Evolutionary conservation across 92 coral and sea anemone species (phyloP).

Genomic region (Parazoanthus swiftii): DNA sequence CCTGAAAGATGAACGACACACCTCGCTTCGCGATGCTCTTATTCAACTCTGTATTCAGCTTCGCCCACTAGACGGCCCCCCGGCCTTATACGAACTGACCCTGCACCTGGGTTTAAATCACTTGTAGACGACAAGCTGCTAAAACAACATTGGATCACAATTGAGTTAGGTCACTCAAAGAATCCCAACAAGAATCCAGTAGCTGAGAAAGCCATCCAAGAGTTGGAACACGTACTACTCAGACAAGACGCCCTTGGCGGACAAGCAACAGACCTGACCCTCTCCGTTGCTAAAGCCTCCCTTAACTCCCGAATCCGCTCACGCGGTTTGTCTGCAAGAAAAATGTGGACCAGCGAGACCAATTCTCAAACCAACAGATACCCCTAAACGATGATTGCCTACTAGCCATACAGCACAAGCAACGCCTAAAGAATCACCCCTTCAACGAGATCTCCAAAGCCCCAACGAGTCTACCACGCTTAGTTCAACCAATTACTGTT

Average conservation of each 20-base stretch:
- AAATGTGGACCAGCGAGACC: constrained; percentile 73
- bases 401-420: constrained; percentile 42
- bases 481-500: background rate
- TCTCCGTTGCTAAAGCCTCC: constrained; percentile 49
- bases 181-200: constrained; percentile 44
- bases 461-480: background rate
- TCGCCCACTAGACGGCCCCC: background rate
- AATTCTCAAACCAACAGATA: constrained; percentile 47
- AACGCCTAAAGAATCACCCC: constrained; percentile 59
- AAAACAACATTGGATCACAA: constrained; percentile 13
- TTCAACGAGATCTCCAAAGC: constrained; percentile 56
- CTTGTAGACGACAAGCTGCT: constrained; percentile 20
- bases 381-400: constrained; percentile 38
- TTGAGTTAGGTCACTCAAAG: constrained; percentile 32
- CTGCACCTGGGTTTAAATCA: background rate
- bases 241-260: constrained; percentile 31
- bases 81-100: background rate
- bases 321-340: constrained; percentile 48
- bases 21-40: background rate
- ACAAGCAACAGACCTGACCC: too few species aligned
- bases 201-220: constrained; percentile 38
- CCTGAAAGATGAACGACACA: background rate
- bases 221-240: constrained; percentile 36
- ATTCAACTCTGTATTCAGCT: background rate
- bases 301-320: constrained; percentile 57